phyloP scores from a whole-genome alignment of 2,113 vertebrate genomes.

The Chionomys nivalis region DNA sequence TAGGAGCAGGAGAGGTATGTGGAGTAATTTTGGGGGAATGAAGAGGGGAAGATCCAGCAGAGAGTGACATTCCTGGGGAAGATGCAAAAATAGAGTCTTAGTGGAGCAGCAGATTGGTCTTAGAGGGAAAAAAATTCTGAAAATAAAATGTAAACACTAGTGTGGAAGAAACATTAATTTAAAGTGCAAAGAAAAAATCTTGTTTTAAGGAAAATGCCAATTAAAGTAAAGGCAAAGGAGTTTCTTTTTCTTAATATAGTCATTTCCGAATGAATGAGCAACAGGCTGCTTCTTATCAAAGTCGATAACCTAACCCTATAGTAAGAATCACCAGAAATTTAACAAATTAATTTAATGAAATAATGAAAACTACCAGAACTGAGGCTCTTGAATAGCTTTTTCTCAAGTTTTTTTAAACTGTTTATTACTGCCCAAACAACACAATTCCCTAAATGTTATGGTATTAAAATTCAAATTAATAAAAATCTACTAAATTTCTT shows the following conservation, averaged over 20 bases:
- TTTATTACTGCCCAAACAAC: constrained; percentile 12
- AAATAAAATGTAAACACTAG: constrained; percentile 66
- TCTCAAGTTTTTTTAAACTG: not conserved
- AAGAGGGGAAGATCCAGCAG: constrained; percentile 98
- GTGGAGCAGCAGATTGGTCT: not conserved
- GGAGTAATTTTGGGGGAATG: constrained; percentile 99
- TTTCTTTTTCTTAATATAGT: constrained; percentile 37
- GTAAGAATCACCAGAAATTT: constrained; percentile 3
- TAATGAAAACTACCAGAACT: constrained; percentile 1
- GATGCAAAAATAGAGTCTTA: constrained; percentile 70
- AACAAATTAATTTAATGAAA: constrained; percentile 38
- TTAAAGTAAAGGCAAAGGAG: constrained; percentile 24
- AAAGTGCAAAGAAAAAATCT: constrained; percentile 39
- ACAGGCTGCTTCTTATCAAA: constrained; percentile 55
- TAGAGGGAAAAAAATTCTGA: constrained; percentile 25
- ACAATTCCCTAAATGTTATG: not conserved
- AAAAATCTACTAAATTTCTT: constrained; percentile 45
- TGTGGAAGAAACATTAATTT: constrained; percentile 66
- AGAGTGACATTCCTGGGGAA: constrained; percentile 96
- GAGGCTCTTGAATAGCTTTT: constrained; percentile 13
- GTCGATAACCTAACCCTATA: constrained; percentile 29
- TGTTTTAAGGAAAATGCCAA: constrained; percentile 36
- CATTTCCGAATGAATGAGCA: constrained; percentile 46
- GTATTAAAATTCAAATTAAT: constrained; percentile 34
- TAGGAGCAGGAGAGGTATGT: constrained; percentile 97